Evolutionary conservation across 2,113 vertebrate species (phyloP).

Genomic region (Mirza zaza): DNA sequence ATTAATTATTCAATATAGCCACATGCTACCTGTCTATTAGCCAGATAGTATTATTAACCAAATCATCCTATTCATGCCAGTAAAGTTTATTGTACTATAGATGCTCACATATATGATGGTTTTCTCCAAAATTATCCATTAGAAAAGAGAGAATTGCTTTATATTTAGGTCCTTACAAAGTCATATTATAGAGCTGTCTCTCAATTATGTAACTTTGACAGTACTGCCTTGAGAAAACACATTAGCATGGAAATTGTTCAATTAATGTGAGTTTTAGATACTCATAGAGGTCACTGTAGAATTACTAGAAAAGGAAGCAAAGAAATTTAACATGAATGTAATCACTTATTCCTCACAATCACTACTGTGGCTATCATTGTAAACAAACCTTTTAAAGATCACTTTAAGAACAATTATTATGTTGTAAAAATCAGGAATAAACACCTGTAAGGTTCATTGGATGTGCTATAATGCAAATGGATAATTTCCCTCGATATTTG

Average conservation of each 20-base stretch:
- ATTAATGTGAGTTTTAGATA: neutral
- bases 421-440: neutral
- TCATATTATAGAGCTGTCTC: neutral
- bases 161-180: neutral
- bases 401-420: neutral
- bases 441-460: neutral
- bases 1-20: neutral
- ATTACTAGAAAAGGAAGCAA: neutral
- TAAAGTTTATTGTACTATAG: neutral
- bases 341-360: neutral
- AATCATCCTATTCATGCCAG: neutral
- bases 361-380: neutral
- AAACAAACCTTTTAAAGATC: neutral
- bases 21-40: neutral
- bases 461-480: neutral
- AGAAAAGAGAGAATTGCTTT: conserved; percentile 11
- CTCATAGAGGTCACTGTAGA: neutral
- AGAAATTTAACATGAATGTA: neutral
- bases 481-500: neutral
- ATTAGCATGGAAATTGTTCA: neutral
- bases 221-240: neutral
- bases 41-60: neutral
- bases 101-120: neutral
- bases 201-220: neutral
- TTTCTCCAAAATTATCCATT: conserved; percentile 4